Percentiles rank a stretch among this genome's conserved stretches.
Evolutionary conservation across 2,888 invertebrate species (phyloP).

Genomic region (Yponomeuta evonymella): DNA sequence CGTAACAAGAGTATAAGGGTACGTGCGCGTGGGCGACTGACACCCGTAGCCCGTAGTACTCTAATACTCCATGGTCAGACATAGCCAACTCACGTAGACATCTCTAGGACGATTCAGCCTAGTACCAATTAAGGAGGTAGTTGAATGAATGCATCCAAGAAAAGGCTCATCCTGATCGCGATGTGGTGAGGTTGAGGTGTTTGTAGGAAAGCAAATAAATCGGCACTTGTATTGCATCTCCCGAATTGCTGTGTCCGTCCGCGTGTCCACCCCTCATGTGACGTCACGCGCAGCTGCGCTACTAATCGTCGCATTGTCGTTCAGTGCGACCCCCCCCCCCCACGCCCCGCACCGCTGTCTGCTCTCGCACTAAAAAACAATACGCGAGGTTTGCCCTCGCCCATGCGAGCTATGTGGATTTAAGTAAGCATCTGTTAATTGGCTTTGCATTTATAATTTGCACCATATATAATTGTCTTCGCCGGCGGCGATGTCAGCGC

Average conservation of each 20-base stretch:
- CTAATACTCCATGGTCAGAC: no score
- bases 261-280: not conserved
- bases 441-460: slow-evolving; percentile 23
- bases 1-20: not conserved
- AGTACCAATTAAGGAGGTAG: no score
- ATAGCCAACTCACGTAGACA: no score
- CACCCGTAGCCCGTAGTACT: no score
- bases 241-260: not conserved
- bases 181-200: no score
- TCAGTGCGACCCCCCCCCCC: slow-evolving; percentile 21
- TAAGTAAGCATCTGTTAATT: slow-evolving; percentile 32
- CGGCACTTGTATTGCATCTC: not conserved
- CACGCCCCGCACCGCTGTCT: slow-evolving; percentile 11
- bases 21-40: not conserved
- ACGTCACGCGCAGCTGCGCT: not conserved
- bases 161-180: no score
- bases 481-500: not conserved
- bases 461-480: not conserved
- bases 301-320: not conserved
- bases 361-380: not conserved
- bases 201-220: no score
- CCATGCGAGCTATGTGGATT: slow-evolving; percentile 33
- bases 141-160: no score
- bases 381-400: not conserved
- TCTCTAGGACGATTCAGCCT: no score